A percentile compares a stretch with the other conserved stretches of the same genome.
Evolutionary conservation across 2,113 vertebrate species (phyloP).

Genomic region (Cathartes aura): DNA sequence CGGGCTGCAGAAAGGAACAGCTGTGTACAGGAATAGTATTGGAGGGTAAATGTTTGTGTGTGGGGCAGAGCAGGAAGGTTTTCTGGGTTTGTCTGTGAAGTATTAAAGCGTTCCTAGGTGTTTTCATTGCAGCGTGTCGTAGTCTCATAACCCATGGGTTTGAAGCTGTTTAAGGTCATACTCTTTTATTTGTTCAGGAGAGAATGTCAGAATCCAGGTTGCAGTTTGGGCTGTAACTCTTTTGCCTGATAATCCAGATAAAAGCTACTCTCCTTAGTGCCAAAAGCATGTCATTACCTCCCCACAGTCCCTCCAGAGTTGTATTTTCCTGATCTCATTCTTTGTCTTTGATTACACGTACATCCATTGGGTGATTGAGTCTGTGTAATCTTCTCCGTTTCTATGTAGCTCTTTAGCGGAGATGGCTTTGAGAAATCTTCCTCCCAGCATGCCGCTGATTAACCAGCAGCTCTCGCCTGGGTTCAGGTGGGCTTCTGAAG

Average conservation of each 20-base stretch:
- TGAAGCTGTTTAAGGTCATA: not conserved
- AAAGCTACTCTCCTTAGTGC: not conserved
- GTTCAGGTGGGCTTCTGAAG: not conserved
- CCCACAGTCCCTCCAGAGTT: not conserved
- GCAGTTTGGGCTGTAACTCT: not conserved
- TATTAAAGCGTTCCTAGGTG: not conserved
- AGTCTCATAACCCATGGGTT: not conserved
- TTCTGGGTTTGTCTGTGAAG: not conserved
- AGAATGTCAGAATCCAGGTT: not conserved
- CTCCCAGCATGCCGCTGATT: not conserved
- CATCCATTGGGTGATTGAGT: not conserved
- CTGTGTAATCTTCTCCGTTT: not conserved
- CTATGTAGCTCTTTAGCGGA: not conserved
- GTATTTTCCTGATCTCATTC: not conserved
- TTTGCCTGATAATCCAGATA: not conserved
- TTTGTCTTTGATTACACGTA: not conserved
- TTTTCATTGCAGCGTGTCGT: not conserved
- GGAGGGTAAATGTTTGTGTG: not conserved
- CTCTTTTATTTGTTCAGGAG: not conserved
- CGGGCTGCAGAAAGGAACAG: not conserved
- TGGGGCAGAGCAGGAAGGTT: not conserved
- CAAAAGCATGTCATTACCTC: not conserved
- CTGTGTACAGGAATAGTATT: not conserved
- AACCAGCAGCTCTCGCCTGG: not conserved
- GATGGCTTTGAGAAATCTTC: conserved; percentile 2